phyloP scores from a whole-genome alignment of 2,888 invertebrate species.

The Aphodius granarius region DNA sequence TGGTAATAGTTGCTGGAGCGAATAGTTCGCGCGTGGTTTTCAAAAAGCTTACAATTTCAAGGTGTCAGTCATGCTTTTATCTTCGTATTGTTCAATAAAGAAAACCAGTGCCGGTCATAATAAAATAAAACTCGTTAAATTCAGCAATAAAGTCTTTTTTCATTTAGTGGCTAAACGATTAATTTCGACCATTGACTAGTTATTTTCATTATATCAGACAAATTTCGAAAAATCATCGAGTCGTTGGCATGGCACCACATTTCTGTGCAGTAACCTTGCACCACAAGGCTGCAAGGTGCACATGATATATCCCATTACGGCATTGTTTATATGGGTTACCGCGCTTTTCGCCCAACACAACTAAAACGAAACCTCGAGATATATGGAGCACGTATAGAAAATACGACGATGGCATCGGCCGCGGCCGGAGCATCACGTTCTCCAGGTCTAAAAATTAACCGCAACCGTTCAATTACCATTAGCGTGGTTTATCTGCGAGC shows the following conservation, averaged over 20 bases:
- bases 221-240: neutral
- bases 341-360: neutral
- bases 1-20: neutral
- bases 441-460: neutral
- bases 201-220: neutral
- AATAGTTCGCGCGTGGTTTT: too few species aligned
- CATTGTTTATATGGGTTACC: constrained; percentile 15
- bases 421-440: neutral
- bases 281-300: neutral
- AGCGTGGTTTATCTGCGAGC: neutral
- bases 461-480: constrained; percentile 12
- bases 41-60: too few species aligned
- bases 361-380: constrained; percentile 5
- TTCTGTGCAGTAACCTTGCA: neutral
- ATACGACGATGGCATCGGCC: constrained; percentile 5
- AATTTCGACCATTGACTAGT: neutral
- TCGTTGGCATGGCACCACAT: neutral
- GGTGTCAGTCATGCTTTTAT: too few species aligned
- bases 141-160: too few species aligned
- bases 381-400: constrained; percentile 2
- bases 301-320: constrained; percentile 13
- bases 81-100: too few species aligned
- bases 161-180: too few species aligned
- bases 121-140: too few species aligned
- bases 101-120: too few species aligned